A percentile compares a stretch with the other conserved stretches of the same genome.
phyloP scores from a whole-genome alignment of 2,797 vertebrate genomes.

The Danio albolineatus region DNA sequence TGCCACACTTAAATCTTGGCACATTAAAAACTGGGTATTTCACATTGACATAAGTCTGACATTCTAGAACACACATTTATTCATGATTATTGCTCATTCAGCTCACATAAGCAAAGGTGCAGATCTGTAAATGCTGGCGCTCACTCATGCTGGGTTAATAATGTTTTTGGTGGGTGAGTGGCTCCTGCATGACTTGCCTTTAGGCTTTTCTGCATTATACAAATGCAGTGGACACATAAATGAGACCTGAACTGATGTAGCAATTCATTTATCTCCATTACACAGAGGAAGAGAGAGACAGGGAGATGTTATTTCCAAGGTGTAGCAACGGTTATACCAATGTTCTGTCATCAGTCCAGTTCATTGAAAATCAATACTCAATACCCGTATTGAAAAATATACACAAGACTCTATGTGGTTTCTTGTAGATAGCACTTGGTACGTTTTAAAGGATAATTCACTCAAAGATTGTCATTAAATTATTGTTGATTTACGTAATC shows the following conservation, averaged over 20 bases:
- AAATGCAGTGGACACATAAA: conserved; percentile 27
- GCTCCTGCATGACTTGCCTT: background rate
- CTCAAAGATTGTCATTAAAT: too few relatives aligned
- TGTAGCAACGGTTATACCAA: background rate
- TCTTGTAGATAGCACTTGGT: too few relatives aligned
- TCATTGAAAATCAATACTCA: background rate
- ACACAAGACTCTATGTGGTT: background rate
- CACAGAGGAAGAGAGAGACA: background rate
- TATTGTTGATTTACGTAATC: too few relatives aligned
- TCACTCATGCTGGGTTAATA: conserved; percentile 5
- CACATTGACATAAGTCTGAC: background rate
- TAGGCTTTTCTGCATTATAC: conserved; percentile 16
- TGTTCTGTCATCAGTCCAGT: background rate
- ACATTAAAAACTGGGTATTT: background rate
- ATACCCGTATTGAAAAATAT: background rate
- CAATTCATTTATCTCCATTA: background rate
- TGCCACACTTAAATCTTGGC: conserved; percentile 19
- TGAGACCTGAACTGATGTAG: background rate
- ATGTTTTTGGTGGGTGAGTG: conserved; percentile 9
- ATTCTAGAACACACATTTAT: background rate
- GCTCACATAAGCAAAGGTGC: background rate
- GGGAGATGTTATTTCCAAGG: background rate
- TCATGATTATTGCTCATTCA: background rate
- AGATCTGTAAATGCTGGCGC: background rate
- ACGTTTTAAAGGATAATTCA: too few relatives aligned